Evolutionary conservation across 2,113 vertebrate species (phyloP).

Genomic region (Ploceus nigricollis): DNA sequence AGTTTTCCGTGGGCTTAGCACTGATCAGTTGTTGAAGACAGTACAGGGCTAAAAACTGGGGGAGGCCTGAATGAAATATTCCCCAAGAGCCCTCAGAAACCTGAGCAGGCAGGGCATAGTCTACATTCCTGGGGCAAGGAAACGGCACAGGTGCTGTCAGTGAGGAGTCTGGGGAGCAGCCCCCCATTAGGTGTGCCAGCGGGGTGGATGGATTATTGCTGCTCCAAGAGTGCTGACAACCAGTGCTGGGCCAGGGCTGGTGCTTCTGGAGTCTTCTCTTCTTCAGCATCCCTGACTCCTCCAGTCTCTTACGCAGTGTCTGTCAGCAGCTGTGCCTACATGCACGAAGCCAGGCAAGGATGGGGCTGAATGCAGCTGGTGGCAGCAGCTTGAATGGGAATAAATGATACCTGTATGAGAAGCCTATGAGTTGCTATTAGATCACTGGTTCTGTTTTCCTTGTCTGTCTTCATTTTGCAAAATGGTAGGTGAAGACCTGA

Average conservation of each 20-base stretch:
- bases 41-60: neutral
- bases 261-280: neutral
- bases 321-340: neutral
- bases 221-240: fast-evolving
- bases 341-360: fast-evolving
- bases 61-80: neutral
- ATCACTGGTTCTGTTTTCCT: neutral
- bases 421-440: neutral
- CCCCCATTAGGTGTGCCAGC: neutral
- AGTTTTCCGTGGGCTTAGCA: neutral
- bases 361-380: neutral
- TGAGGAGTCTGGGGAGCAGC: neutral
- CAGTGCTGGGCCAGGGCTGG: neutral
- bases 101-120: neutral
- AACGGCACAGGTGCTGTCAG: neutral
- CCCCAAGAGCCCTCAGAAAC: neutral
- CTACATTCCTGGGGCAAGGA: neutral
- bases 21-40: neutral
- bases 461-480: conserved; percentile 10
- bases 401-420: neutral
- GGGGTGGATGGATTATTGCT: neutral
- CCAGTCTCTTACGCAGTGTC: fast-evolving
- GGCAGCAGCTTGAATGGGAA: neutral
- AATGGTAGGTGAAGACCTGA: neutral
- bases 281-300: neutral